Percentiles rank a stretch among this genome's conserved stretches.
Conservation (phyloP, 2,888 invertebrate species). For the Platycnemis pennipes region DNA sequence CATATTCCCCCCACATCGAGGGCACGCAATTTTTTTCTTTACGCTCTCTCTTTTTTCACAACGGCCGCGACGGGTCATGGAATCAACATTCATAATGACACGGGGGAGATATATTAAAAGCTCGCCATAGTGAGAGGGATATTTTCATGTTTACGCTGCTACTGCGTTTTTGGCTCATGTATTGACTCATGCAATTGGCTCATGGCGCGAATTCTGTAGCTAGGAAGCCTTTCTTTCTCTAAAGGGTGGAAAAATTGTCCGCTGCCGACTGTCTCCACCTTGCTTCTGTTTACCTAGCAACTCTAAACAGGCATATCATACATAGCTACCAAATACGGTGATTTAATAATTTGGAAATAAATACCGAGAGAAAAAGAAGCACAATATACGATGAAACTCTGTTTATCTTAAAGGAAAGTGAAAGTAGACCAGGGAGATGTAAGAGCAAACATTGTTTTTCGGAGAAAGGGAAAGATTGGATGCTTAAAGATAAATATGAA, state of each 20-base stretch:
- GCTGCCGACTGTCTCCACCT: neutral
- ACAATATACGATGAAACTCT: too few relatives aligned
- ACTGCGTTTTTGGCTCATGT: neutral
- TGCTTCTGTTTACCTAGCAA: neutral
- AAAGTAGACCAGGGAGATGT: too few relatives aligned
- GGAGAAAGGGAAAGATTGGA: too few relatives aligned
- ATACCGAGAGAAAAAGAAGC: too few relatives aligned
- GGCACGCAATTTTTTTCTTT: neutral
- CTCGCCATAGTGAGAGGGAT: neutral
- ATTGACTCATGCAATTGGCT: too few relatives aligned
- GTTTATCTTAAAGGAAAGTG: too few relatives aligned
- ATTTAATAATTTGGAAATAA: too few relatives aligned
- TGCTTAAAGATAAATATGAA: too few relatives aligned
- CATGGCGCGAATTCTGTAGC: neutral
- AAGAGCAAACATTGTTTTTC: too few relatives aligned
- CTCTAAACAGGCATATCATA: neutral
- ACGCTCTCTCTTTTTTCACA: neutral
- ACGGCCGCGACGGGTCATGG: slow-evolving; percentile 1
- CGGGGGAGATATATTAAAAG: neutral
- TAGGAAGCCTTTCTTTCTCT: neutral
- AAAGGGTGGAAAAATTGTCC: neutral
- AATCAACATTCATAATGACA: slow-evolving; percentile 18
- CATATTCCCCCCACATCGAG: neutral
- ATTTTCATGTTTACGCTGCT: neutral
- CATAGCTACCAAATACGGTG: too few relatives aligned